Base-by-base conservation (phyloP, 1,140 invertebrate species). In the Paraescarpia echinospica region DNA sequence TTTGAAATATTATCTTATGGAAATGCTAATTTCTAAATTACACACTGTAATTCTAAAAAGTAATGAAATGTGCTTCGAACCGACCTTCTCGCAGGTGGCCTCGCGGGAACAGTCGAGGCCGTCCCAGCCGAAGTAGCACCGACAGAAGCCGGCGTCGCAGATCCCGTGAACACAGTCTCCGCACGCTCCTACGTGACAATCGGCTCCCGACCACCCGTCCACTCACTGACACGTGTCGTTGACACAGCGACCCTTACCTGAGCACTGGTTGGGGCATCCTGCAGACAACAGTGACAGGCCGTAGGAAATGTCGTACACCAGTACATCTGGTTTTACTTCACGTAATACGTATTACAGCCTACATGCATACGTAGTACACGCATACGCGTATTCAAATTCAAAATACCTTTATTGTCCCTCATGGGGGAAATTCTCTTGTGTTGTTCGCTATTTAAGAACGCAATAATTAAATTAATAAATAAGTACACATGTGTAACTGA, bases 61-160 rank as follows among this genome's bases (percentile, higher is more conserved):
- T 77, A 0, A 14, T 77, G 8, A 77, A 77, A 27, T 4, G n/a
- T n/a, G n/a, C n/a, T n/a, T n/a, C n/a, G 59, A 77, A 77, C 59
- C 22, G 2, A 77, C 59, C 22, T 77, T 77, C 59, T 77, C 59
- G 59, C 59, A 77, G 18, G 59, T 77, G 22, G 59, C 59, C 22
- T 77, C 22, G 59, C 22, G 9, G 8, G 59, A 77, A 27, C 59
- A 77, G 27, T 77, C 59, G 4, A 14, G 8, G 18, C 27, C 59
- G 22, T 77, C 59, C 59, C 59, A 77, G 59, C 59, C 59, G 22
- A 77, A 27, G 22, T 77, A 18, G n/a, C 90, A 90, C 34, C 35
- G 90, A 41, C 90, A 90, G n/a, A 90, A 90, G 14, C 90, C 90
- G 12, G 90, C 90, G 4, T 33, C 90, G n/a, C 90, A 90, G 34